These are phyloP conservation scores for Brienomyrus longianalis DNA, from an alignment of 2,113 vertebrate genomes.

Conservation along the genomic window DNA sequence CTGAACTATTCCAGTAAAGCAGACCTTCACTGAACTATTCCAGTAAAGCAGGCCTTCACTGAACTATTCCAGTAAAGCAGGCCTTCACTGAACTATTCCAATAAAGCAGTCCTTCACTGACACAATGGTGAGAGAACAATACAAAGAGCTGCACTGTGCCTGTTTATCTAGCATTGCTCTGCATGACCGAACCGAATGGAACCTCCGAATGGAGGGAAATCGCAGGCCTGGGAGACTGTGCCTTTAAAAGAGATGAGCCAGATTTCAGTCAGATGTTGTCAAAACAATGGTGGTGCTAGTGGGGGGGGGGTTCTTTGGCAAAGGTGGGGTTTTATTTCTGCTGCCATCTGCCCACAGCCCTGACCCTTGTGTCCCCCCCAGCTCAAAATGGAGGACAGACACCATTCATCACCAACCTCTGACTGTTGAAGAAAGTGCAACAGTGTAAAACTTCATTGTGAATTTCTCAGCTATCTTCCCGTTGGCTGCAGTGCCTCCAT, in stretches of 20 bases:
- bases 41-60: background rate
- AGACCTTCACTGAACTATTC: background rate
- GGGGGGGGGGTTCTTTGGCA: conserved; percentile 31
- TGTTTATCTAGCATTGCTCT: background rate
- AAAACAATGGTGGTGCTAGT: conserved; percentile 44
- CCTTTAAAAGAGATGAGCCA: conserved; percentile 3
- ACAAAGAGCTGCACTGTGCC: background rate
- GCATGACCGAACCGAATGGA: background rate
- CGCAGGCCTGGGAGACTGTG: background rate
- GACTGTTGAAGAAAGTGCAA: background rate
- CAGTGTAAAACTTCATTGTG: background rate
- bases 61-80: background rate
- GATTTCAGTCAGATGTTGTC: conserved; percentile 22
- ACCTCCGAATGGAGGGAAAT: background rate
- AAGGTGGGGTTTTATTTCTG: background rate
- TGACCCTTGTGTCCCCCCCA: background rate
- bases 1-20: background rate
- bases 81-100: background rate
- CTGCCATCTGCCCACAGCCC: conserved; percentile 5
- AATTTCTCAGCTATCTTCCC: background rate
- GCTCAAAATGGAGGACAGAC: background rate
- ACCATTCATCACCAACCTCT: background rate
- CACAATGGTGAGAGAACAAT: background rate
- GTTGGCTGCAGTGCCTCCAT: background rate
- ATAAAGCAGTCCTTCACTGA: background rate